Conservation (phyloP, 92 coral and sea anemone species). For the Parazoanthus darwini region DNA sequence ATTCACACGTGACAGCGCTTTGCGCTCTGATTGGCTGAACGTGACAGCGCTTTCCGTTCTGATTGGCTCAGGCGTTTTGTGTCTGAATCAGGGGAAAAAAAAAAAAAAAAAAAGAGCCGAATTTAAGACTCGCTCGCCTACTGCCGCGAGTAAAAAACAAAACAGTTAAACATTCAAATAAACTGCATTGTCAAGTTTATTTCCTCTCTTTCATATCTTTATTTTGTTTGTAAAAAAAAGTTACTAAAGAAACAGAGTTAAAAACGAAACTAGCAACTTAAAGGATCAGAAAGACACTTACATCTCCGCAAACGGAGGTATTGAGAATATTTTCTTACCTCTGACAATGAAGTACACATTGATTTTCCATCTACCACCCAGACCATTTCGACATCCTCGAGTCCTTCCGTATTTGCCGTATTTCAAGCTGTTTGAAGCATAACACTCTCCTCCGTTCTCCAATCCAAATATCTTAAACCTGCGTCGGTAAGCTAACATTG, state of each 20-base stretch:
- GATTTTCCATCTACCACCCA: conserved; percentile 25
- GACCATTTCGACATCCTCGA: conserved; percentile 30
- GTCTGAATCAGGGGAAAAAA: too few species aligned
- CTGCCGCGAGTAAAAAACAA: too few species aligned
- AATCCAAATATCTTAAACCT: conserved; percentile 6
- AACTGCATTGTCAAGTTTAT: too few species aligned
- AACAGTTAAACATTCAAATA: too few species aligned
- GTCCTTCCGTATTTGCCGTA: conserved; percentile 21
- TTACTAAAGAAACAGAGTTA: too few species aligned
- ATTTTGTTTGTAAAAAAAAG: background rate
- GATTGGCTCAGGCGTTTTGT: too few species aligned
- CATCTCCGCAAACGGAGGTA: background rate
- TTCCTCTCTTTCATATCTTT: background rate
- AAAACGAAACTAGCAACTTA: background rate
- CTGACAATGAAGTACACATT: conserved; percentile 16
- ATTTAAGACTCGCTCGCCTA: too few species aligned
- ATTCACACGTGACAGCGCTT: too few species aligned
- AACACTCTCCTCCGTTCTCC: conserved; percentile 28
- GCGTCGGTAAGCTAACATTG: conserved; percentile 30
- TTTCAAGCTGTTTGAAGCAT: background rate
- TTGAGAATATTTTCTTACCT: background rate
- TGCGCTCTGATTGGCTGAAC: too few species aligned
- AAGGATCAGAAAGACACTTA: too few species aligned
- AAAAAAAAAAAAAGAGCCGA: too few species aligned
- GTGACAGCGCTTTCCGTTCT: too few species aligned